A percentile compares a stretch with the other conserved stretches of the same genome.
phyloP scores from a whole-genome alignment of 2,113 vertebrate genomes.

The Sapayoa aenigma region DNA sequence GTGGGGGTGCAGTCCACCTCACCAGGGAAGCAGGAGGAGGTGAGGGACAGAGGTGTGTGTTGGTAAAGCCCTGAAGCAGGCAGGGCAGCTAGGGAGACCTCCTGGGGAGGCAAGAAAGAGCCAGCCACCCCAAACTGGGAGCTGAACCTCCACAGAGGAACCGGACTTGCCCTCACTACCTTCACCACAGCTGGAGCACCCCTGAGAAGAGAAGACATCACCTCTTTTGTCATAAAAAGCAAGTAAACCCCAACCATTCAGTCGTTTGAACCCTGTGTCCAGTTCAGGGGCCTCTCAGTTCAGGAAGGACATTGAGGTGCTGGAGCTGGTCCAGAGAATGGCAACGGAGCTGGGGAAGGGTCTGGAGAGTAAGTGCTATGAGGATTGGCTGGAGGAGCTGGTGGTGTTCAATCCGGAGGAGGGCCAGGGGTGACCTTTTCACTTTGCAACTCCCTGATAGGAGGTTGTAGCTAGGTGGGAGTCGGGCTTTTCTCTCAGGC shows the following conservation, averaged over 20 bases:
- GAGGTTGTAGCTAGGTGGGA: neutral
- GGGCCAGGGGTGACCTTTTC: fast-evolving
- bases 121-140: neutral
- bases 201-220: neutral
- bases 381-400: neutral
- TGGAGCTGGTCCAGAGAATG: fast-evolving
- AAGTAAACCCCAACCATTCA: neutral
- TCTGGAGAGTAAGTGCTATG: neutral
- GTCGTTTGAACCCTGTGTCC: neutral
- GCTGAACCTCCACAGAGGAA: neutral
- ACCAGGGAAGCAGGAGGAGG: neutral
- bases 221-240: neutral
- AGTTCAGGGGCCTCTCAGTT: neutral
- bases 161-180: fast-evolving
- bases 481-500: neutral
- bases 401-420: neutral
- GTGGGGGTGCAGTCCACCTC: neutral
- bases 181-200: neutral
- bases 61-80: neutral
- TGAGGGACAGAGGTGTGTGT: neutral
- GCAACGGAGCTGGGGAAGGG: neutral
- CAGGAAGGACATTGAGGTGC: neutral
- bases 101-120: neutral
- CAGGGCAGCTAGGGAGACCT: neutral
- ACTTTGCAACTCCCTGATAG: neutral